Percentiles rank a stretch among this genome's conserved stretches.
Conservation (phyloP, 2,888 invertebrate genomes). For the Chalcosyrphus nemorum region DNA sequence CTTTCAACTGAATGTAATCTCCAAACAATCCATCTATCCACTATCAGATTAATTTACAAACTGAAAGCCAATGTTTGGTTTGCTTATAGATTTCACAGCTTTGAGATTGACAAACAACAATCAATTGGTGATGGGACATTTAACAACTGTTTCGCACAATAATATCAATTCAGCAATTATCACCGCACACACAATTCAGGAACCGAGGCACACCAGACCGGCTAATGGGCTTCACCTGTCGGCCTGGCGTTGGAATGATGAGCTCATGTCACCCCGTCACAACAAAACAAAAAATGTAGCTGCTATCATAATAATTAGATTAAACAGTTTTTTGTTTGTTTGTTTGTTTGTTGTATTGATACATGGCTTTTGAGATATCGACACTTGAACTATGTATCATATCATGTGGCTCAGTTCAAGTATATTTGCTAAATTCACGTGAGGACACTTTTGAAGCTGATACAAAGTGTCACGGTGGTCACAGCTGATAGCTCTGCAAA, state of each 20-base stretch:
- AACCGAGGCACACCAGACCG: background rate
- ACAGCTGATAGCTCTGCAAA: background rate
- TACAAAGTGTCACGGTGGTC: slow-evolving; percentile 6
- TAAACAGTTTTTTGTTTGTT: slow-evolving; percentile 23
- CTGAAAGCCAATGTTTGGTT: background rate
- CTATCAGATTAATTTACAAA: background rate
- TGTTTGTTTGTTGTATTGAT: background rate
- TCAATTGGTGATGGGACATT: slow-evolving; percentile 36
- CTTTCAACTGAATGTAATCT: background rate
- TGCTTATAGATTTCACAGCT: slow-evolving; percentile 24
- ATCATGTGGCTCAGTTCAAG: slow-evolving; percentile 12
- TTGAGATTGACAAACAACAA: slow-evolving; percentile 39
- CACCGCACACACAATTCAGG: slow-evolving; percentile 3
- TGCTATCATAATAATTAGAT: slow-evolving; percentile 14
- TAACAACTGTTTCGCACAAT: slow-evolving; percentile 20
- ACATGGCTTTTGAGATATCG: slow-evolving; percentile 4
- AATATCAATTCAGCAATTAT: slow-evolving; percentile 42
- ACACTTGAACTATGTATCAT: slow-evolving; percentile 24
- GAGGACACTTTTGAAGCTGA: slow-evolving; percentile 2
- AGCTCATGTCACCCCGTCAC: slow-evolving; percentile 14
- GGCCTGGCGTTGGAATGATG: slow-evolving; percentile 12
- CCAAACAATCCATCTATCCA: background rate
- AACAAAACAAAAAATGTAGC: background rate
- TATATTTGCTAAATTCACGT: slow-evolving; percentile 10
- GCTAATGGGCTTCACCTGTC: background rate